Conservation (phyloP, 2,888 invertebrate genomes). For the Oxyteleia sp. region DNA sequence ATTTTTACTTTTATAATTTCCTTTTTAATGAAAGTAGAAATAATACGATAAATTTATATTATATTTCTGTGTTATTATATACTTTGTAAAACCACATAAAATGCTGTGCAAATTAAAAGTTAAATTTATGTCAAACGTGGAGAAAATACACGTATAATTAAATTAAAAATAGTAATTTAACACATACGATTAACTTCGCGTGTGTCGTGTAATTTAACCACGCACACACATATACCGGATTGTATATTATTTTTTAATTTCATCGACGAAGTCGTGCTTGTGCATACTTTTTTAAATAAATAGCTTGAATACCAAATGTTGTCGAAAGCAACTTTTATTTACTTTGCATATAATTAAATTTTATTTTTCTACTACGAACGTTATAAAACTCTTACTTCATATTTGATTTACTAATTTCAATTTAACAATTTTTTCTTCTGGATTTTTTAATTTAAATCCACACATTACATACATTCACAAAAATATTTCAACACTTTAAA, state of each 20-base stretch:
- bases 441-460: too few relatives aligned
- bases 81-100: slow-evolving; percentile 22
- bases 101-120: slow-evolving; percentile 1
- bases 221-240: neutral
- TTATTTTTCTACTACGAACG: neutral
- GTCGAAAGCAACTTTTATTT: slow-evolving; percentile 22
- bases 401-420: slow-evolving; percentile 20
- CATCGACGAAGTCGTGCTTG: slow-evolving; percentile 20
- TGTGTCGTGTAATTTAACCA: slow-evolving; percentile 27
- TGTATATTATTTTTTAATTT: slow-evolving; percentile 21
- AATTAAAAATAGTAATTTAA: slow-evolving; percentile 15
- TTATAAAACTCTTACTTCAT: neutral
- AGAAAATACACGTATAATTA: slow-evolving; percentile 1
- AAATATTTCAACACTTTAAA: too few relatives aligned
- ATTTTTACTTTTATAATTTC: too few relatives aligned
- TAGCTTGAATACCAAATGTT: slow-evolving; percentile 29
- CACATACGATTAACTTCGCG: slow-evolving; percentile 25
- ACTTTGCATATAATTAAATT: slow-evolving; percentile 26
- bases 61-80: too few relatives aligned
- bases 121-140: too few relatives aligned
- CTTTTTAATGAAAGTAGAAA: too few relatives aligned
- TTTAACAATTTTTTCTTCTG: neutral
- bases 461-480: too few relatives aligned
- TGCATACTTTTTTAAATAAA: slow-evolving; percentile 33
- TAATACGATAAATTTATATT: too few relatives aligned